Base-by-base conservation (phyloP, 2,797 vertebrate genomes). In the Brachyrhaphis roseni region DNA sequence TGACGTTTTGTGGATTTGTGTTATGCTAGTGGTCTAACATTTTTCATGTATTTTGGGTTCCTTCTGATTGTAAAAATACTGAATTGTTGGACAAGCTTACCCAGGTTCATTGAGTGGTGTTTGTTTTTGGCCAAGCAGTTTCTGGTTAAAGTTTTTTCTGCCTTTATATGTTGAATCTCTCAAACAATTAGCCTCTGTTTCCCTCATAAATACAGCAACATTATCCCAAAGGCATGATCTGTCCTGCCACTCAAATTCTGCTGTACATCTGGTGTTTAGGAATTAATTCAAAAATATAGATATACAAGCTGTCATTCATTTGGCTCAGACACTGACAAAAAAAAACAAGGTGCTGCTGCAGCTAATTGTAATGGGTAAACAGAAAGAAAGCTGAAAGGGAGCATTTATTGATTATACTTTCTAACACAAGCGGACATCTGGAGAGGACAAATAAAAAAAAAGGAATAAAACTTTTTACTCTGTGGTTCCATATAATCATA, bases 321-420 rank as follows among this genome's bases (percentile, higher is more conserved):
- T 70, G 36, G 23, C 66, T 70, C 39, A 41, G 66, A 23, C 36
- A 70, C 39, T 43, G 66, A 70, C 39, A 70, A 70, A 70, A 70
- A 51, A 4, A 23, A 51, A 51, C 34, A 41, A 41, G 64, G 39
- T 12, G 2, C 66, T 43, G 39, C 64, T 41, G 13, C 10, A n/a
- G 11, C 23, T 70, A n/a, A 45, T n/a, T n/a, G 26, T 4, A 26
- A 26, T 43, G 11, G 66, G 66, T 70, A 70, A 70, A 70, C 11
- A 26, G 36, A 41, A 45, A 3, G 10, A n/a, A n/a, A 45, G 4
- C 2, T n/a, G 5, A 41, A 43, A 43, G 10, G 23, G 39, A n/a
- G 6, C 23, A 43, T 41, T 43, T 43, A 70, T 16, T 70, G 23
- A 70, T 43, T 45, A 43, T 3, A n/a, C 43, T n/a, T 41, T 23